Evolutionary conservation across 2,113 vertebrate genomes (phyloP), one percentile per base, ranked within the genome.

Genomic region (Mastomys natalensis): DNA sequence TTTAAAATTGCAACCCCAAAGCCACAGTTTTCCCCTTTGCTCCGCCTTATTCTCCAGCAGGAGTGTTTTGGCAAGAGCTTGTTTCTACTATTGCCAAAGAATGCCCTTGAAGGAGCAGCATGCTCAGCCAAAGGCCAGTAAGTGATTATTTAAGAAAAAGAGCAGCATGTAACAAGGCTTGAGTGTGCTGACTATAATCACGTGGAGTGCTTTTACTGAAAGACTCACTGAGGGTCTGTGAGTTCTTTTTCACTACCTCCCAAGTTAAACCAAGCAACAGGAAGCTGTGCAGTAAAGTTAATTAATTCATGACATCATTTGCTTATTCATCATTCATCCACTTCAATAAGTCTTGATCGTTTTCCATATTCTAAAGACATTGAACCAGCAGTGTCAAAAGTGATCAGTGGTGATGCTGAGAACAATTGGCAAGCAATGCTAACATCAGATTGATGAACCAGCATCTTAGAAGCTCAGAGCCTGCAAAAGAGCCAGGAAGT

Each of bases 1-100:
- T 97, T 95, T 53, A 95, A 93, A 97, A 96, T 34, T 90, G 5
- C 58, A 96, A 88, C 80, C 40, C 51, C 43, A 76, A 97, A 97
- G 48, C 97, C 97, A 93, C 93, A 97, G 43, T 26, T 87, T 88
- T 94, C 87, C 66, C 48, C 81, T 81, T 91, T 81, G 58, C 78
- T 95, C 37, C 24, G 90, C 62, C 92, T 53, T 60, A 43, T 95
- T 90, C 43, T 96, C 40, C 80, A 92, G 64, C 19, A 88, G 45
- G 64, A 80, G 91, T 84, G 31, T 43, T 24, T 37, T 96, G 91
- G 29, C 94, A 92, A 97, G 85, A 11, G 72, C 2, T 5, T 82
- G 31, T 34, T 89, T 88, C 64, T 53, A 51, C 15, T 87, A 76
- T 78, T 70, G 66, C 82, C 73, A 81, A 93, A 87, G 15, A 80